Evolutionary conservation across 2,888 invertebrate genomes (phyloP).

Genomic region (Rutpela maculata): DNA sequence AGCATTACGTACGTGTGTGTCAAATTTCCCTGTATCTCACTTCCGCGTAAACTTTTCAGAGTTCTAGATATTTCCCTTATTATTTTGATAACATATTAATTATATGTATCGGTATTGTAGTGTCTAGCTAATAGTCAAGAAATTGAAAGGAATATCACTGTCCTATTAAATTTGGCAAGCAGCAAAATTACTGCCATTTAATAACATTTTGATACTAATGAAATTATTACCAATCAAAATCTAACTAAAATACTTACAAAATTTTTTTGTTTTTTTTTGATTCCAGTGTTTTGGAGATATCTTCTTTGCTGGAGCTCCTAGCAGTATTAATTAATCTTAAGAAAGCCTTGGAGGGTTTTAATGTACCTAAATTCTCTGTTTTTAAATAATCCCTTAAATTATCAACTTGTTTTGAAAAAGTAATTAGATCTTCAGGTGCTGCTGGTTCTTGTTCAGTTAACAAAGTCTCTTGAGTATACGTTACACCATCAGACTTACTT

Average conservation of each 20-base stretch:
- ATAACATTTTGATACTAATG: no score
- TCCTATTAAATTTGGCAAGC: no score
- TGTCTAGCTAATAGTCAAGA: no score
- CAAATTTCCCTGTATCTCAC: no score
- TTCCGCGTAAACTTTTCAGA: no score
- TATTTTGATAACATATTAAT: no score
- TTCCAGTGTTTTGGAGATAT: slow-evolving; percentile 78
- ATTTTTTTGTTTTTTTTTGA: slow-evolving; percentile 77
- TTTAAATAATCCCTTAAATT: slow-evolving; percentile 76
- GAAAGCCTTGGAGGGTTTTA: slow-evolving; percentile 80
- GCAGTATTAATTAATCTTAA: slow-evolving; percentile 79
- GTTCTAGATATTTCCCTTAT: no score
- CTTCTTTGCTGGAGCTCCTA: slow-evolving; percentile 77
- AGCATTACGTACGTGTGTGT: no score
- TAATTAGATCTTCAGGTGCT: slow-evolving; percentile 43
- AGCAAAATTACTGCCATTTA: no score
- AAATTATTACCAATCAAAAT: no score
- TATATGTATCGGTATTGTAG: no score
- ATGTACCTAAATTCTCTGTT: slow-evolving; percentile 78
- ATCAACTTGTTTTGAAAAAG: slow-evolving; percentile 65
- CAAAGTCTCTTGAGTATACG: slow-evolving; percentile 64
- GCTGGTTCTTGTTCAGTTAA: slow-evolving; percentile 61
- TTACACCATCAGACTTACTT: slow-evolving; percentile 51
- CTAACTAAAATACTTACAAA: slow-evolving; percentile 70
- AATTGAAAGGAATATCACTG: no score